Evolutionary conservation across 2,888 invertebrate species (phyloP), one percentile per base, ranked within the genome.

Genomic region (Drosophila tripunctata): DNA sequence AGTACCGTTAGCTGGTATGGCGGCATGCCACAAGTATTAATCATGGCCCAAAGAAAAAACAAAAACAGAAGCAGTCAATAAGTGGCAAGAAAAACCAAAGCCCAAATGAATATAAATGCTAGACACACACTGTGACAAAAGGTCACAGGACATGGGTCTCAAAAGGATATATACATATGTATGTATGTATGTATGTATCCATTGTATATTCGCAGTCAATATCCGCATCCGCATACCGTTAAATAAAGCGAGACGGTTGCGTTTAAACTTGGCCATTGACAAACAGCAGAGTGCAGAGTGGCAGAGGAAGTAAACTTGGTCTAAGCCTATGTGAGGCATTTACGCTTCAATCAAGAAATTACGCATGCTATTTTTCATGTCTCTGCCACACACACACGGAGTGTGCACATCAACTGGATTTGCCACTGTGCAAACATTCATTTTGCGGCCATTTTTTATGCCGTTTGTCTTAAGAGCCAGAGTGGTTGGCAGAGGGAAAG

Each of bases 81-180:
- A 67, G 67, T 76, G 66, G 71, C 71, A 43, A 41, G 33, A 60
- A 50, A 50, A 44, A 15, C 10, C 65, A 43, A 52, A 33, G 33
- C 40, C 50, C 71, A 81, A 84, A 81, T 84, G 73, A 66, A 81
- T 68, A 81, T 62, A 84, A 84, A 84, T 81, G 81, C 58, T 35
- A 41, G 47, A 33, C 36, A 57, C 44, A 56, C 12, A 36, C 12
- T 67, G 52, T 61, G 55, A 48, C 55, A 62, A 36, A 41, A 17
- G 19, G 12, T 4, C 45, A 22, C 15, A 15, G 22, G 43, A 43
- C 43, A 44, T n/a, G 21, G 27, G 12, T 15, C 6, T 14, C 10
- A 7, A 35, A 31, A 10, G 2, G 8, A 27, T 10, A 24, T 1
- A 24, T 8, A 24, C 4, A 24, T 8, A 7, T 8, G 4, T 8